Evolutionary conservation across 1,140 invertebrate species (phyloP), one percentile per base, ranked within the genome.

Genomic region (Drosophila tani): DNA sequence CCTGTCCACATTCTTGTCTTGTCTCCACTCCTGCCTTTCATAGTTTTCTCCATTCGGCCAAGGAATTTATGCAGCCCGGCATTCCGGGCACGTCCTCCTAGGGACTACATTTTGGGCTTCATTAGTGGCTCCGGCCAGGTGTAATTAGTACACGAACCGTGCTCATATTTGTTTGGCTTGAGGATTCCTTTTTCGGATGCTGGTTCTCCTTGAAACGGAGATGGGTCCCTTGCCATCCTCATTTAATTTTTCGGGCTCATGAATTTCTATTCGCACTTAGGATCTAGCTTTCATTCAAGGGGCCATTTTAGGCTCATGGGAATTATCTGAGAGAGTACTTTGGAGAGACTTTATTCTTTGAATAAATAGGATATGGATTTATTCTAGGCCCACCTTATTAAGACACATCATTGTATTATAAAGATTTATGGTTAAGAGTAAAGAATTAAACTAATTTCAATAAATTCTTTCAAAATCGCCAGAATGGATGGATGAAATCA

Each of bases 1-100:
- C 56, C 60, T 49, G 79, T 62, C 75, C 82, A 81, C 82, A 86
- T 69, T 79, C 60, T 73, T 68, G 68, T 67, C 56, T 45, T 58
- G 46, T 40, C 38, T 35, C 32, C 32, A 6, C 55, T 60, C 32
- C 43, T 62, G 46, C 53, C 55, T 57, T 47, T 60, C 53, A 69
- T 71, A 40, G 62, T 55, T 64, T 41, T 59, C 35, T 40, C 49
- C n/a, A 40, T 24, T 32, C 47, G 35, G 32, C 46, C 59, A 58
- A 55, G 47, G 27, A 75, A 86, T 86, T 80, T 77, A 63, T 66
- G 77, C 62, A 51, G 45, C 49, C 64, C 43, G 47, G 69, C 68
- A 60, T 70, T 77, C 67, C 38, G 43, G 63, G 15, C 62, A 68
- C 58, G 55, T 63, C 60, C 19, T 64, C 38, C 24, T 63, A 19